These are phyloP conservation scores for Haplochromis burtoni DNA, from an alignment of 2,113 vertebrate genomes.

Conservation along the genomic window DNA sequence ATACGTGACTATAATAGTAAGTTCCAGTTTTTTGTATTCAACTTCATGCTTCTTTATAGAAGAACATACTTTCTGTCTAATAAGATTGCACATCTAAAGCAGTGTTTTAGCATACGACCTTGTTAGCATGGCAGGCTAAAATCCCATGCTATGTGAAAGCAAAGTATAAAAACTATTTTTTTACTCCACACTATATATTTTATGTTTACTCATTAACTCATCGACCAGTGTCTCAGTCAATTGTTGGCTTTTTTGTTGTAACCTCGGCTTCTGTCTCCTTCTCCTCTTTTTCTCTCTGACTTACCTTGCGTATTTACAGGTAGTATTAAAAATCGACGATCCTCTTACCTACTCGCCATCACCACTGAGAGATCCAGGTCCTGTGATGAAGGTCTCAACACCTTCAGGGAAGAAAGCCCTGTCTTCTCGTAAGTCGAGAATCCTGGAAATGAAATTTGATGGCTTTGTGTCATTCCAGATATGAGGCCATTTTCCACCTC, in stretches of 20 bases:
- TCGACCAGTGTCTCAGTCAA: not conserved
- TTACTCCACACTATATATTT: not conserved
- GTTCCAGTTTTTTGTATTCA: not conserved
- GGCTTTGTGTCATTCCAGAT: not conserved
- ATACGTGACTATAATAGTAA: not conserved
- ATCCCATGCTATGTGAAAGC: not conserved
- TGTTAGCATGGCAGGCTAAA: not conserved
- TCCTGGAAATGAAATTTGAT: not conserved
- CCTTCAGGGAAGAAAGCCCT: slow-evolving; percentile 84
- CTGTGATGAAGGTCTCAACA: slow-evolving; percentile 91
- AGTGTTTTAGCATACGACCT: not conserved
- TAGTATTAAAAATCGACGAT: slow-evolving; percentile 86
- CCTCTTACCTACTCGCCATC: slow-evolving; percentile 91
- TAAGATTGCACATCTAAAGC: not conserved
- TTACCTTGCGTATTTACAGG: slow-evolving; percentile 62
- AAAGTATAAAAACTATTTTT: not conserved
- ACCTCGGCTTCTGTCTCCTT: not conserved
- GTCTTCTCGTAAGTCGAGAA: slow-evolving; percentile 69
- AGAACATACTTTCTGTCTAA: not conserved
- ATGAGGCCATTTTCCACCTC: not conserved
- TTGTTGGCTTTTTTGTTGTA: not conserved
- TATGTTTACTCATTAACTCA: not conserved
- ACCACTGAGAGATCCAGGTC: slow-evolving; percentile 94
- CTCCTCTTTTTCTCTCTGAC: not conserved
- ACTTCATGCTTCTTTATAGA: not conserved